Evolutionary conservation across 2,888 invertebrate species (phyloP), one percentile per base, ranked within the genome.

Genomic region (Perizoma affinitatum): DNA sequence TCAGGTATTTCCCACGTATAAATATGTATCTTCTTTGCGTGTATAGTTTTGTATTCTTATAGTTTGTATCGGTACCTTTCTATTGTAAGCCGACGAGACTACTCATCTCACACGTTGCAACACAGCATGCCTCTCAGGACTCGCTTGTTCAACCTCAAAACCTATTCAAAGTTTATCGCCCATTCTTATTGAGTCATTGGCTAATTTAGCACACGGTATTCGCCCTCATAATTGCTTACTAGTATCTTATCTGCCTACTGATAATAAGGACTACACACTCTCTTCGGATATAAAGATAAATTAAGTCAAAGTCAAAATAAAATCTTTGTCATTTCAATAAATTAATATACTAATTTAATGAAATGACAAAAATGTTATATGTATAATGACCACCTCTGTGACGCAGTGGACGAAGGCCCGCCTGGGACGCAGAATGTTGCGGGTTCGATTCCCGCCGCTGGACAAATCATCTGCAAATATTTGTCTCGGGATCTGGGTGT

Each of bases 81-180:
- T 48, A 44, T 43, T 63, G 43, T 51, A 38, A 22, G 22, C 22
- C 22, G 1, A 22, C 22, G 1, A n/a, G n/a, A 49, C 51, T 56
- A 61, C 47, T 42, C 63, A 63, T 63, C 63, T 51, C 10, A 36
- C 34, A 54, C 42, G 46, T 58, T 49, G 52, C 58, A 52, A 54
- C 49, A 54, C 33, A 36, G 35, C 33, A 49, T 48, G 45, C 44
- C 50, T 55, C 46, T 33, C 38, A 63, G 55, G 58, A 49, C 58
- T 48, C 44, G 43, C 35, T 63, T 63, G 55, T 52, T 42, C 45
- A 60, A 54, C 43, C 50, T 38, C 43, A 40, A 67, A 49, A 67
- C 62, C 54, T 65, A 54, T 58, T 63, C 55, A 58, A 54, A 59
- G 61, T 56, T 63, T 63, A 63, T 59, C 58, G 61, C 63, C 45